These are phyloP conservation scores for Esox lucius DNA, from an alignment of 2,797 vertebrate genomes.

Conservation along the genomic window DNA sequence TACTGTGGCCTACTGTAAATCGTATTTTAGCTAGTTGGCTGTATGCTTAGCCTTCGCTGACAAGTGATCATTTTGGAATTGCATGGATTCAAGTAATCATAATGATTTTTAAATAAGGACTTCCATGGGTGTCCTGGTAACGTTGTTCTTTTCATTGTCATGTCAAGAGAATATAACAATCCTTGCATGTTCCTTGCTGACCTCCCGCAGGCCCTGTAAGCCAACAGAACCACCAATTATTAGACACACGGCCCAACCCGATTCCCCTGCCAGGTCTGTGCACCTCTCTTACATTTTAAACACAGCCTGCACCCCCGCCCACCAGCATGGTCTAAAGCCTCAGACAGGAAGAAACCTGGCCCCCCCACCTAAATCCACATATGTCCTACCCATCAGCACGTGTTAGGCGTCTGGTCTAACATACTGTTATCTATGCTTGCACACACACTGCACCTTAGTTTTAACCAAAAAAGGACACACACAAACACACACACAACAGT, in stretches of 20 bases:
- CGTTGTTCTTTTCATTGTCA: too few relatives aligned
- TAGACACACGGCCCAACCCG: not conserved
- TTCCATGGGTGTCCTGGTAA: too few relatives aligned
- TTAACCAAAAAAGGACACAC: too few relatives aligned
- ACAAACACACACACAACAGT: constrained; percentile 1
- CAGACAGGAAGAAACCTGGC: constrained; percentile 40
- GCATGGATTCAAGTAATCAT: too few relatives aligned
- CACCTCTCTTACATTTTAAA: constrained; percentile 14
- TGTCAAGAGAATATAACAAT: not conserved
- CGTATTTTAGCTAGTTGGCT: too few relatives aligned
- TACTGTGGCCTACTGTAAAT: too few relatives aligned
- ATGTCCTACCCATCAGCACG: constrained; percentile 32
- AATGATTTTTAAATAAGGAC: too few relatives aligned
- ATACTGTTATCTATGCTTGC: not conserved
- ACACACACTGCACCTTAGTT: too few relatives aligned
- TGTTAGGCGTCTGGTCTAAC: constrained; percentile 27
- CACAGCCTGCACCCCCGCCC: constrained; percentile 25
- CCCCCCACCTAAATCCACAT: constrained; percentile 39
- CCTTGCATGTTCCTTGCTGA: not conserved
- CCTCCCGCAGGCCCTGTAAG: not conserved
- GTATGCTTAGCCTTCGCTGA: too few relatives aligned
- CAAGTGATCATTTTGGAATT: too few relatives aligned
- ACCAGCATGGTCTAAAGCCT: constrained; percentile 37
- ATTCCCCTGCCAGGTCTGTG: constrained; percentile 5
- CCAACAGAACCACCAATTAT: constrained; percentile 1